Conservation (phyloP, 2,113 vertebrate species). For the Neogale vison region DNA sequence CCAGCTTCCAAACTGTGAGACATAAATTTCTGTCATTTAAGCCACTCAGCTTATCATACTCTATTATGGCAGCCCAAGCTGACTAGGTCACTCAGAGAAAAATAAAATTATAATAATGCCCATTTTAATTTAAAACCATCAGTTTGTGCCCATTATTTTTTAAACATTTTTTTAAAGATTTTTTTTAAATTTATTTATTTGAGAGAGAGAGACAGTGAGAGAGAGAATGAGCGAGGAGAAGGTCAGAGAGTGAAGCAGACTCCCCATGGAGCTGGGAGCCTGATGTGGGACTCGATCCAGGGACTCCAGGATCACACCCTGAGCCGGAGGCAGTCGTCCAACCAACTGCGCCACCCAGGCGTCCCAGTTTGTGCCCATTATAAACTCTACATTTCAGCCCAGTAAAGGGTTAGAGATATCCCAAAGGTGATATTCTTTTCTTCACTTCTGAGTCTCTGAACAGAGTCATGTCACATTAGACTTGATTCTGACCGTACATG, state of each 20-base stretch:
- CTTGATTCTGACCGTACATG: neutral
- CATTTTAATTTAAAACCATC: neutral
- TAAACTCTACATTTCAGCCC: neutral
- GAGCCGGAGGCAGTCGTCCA: too few relatives aligned
- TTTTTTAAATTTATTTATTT: too few relatives aligned
- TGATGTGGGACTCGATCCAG: too few relatives aligned
- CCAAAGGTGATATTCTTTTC: too few relatives aligned
- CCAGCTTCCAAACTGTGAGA: neutral
- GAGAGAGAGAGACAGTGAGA: too few relatives aligned
- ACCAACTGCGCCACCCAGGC: too few relatives aligned
- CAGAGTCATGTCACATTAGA: neutral
- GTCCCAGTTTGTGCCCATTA: neutral
- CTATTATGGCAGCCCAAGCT: neutral
- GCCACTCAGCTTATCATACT: neutral
- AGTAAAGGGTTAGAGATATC: neutral
- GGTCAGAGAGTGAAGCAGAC: too few relatives aligned
- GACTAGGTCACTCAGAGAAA: neutral
- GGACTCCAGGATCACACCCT: too few relatives aligned
- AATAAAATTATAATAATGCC: neutral
- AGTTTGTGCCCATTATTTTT: neutral
- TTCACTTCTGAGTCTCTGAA: neutral
- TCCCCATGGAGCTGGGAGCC: too few relatives aligned
- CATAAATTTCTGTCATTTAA: neutral
- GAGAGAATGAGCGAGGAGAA: too few relatives aligned
- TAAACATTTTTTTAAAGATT: too few relatives aligned